Conservation (phyloP, 2,113 vertebrate species). For the Lepus timidus region DNA sequence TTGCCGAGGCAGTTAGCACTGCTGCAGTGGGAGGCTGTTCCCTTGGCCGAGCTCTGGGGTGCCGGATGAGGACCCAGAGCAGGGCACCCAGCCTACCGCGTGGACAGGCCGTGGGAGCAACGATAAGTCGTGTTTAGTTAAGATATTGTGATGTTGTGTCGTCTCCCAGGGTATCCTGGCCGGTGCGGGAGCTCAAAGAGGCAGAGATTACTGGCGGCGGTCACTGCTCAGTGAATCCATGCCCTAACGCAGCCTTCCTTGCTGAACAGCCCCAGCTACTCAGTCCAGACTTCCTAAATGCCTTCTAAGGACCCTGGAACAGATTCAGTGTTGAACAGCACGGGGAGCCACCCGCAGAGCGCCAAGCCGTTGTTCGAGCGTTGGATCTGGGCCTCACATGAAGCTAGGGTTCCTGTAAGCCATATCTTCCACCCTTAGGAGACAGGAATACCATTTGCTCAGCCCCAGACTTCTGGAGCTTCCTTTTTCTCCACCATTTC, state of each 20-base stretch:
- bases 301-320: not conserved
- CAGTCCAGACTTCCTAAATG: not conserved
- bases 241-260: not conserved
- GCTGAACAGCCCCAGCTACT: not conserved
- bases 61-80: not conserved
- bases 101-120: not conserved
- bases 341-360: not conserved
- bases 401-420: not conserved
- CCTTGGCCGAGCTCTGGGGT: not conserved
- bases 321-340: not conserved
- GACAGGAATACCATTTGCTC: not conserved
- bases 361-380: not conserved
- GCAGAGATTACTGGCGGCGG: no score
- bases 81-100: not conserved
- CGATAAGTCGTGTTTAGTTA: not conserved
- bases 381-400: not conserved
- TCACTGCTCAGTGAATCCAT: not conserved
- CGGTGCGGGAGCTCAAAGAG: no score
- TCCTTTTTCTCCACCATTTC: not conserved
- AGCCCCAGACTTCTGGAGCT: not conserved
- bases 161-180: not conserved
- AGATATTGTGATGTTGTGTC: not conserved
- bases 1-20: not conserved
- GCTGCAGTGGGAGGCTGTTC: not conserved
- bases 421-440: not conserved